A percentile compares a stretch with the other conserved stretches of the same genome.
Evolutionary conservation across 2,113 vertebrate genomes (phyloP).

Genomic region (Myxocyprinus asiaticus): DNA sequence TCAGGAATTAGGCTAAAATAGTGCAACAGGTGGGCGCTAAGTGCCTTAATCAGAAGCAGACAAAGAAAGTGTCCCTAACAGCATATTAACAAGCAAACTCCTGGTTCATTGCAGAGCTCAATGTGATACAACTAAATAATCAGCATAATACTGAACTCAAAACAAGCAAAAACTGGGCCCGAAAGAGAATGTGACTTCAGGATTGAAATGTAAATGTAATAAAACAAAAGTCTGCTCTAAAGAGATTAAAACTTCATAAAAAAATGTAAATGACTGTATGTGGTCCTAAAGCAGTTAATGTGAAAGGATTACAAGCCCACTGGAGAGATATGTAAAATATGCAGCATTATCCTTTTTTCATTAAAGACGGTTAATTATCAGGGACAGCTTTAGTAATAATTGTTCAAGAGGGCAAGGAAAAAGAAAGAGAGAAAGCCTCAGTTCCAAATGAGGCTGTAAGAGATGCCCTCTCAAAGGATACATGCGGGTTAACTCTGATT

Average conservation of each 20-base stretch:
- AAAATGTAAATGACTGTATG: neutral
- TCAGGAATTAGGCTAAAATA: neutral
- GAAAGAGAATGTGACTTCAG: slow-evolving; percentile 15
- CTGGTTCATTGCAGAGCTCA: neutral
- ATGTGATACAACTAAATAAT: neutral
- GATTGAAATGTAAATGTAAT: slow-evolving; percentile 12
- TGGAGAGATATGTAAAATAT: slow-evolving; percentile 33
- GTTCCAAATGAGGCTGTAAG: slow-evolving; percentile 1
- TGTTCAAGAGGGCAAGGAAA: neutral
- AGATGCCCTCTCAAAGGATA: slow-evolving; percentile 11
- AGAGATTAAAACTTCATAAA: slow-evolving; percentile 33
- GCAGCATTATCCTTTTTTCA: slow-evolving; percentile 18
- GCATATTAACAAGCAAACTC: too few relatives aligned
- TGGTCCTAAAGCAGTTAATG: neutral
- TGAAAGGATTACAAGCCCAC: slow-evolving; percentile 33
- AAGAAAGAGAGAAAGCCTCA: neutral
- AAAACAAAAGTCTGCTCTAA: slow-evolving; percentile 25
- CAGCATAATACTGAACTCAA: slow-evolving; percentile 6
- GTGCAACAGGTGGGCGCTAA: neutral
- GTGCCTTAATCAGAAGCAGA: neutral
- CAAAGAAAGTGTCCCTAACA: neutral
- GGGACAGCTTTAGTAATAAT: slow-evolving; percentile 10
- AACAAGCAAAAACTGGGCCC: neutral
- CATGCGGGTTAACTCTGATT: slow-evolving; percentile 6
- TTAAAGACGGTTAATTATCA: slow-evolving; percentile 34